A percentile compares a stretch with the other conserved stretches of the same genome.
Evolutionary conservation across 2,113 vertebrate species (phyloP).

Genomic region (Bambusicola thoracicus): DNA sequence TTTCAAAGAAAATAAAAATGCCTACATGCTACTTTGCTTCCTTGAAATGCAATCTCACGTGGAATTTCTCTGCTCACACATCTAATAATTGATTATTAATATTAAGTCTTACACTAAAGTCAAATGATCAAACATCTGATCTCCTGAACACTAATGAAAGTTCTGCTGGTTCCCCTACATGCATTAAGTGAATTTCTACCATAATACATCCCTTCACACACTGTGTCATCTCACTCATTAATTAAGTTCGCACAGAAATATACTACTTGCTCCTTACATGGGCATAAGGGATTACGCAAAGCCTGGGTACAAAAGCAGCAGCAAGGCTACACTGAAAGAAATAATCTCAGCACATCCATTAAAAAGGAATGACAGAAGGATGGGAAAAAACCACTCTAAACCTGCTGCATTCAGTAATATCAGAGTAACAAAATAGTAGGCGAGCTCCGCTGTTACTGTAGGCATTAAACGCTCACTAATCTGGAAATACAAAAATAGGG

Average conservation of each 20-base stretch:
- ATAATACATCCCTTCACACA: not conserved
- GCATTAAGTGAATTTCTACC: not conserved
- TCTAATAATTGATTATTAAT: not conserved
- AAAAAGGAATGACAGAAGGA: not conserved
- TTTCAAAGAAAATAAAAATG: not conserved
- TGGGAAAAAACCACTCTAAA: not conserved
- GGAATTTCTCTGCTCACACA: not conserved
- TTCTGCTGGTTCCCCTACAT: not conserved
- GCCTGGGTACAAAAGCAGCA: not conserved
- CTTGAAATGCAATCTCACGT: not conserved
- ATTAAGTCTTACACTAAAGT: not conserved
- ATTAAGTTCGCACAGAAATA: not conserved
- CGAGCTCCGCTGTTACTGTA: fast-evolving
- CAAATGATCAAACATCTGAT: not conserved
- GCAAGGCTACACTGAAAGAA: not conserved
- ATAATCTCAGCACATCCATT: not conserved
- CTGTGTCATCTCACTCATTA: not conserved
- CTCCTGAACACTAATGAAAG: not conserved
- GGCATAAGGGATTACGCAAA: not conserved
- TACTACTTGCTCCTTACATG: not conserved
- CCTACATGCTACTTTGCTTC: not conserved
- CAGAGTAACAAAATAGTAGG: not conserved
- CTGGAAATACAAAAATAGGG: not conserved
- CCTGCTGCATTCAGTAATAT: not conserved
- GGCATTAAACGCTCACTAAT: not conserved